Evolutionary conservation across 1,140 invertebrate species (phyloP), one percentile per base, ranked within the genome.

Genomic region (Ephestia elutella): DNA sequence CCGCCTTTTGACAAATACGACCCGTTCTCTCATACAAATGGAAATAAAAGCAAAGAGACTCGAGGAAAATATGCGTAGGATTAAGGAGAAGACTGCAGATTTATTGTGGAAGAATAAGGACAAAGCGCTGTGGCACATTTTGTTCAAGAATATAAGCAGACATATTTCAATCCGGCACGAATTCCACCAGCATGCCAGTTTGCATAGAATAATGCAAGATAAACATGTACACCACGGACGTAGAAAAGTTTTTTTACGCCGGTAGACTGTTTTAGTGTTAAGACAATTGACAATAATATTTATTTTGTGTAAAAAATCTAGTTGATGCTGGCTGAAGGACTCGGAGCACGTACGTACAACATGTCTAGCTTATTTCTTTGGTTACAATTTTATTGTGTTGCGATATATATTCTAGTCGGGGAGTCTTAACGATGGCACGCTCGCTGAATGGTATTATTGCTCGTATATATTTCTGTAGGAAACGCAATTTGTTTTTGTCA

Each of bases 171-270:
- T 89, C 56, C 73, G 89, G 49, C 89, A 90, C 56, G 78, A 90
- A 68, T 89, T 89, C 49, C 89, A 90, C 66, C 82, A 89, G 59
- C 87, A 90, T 68, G 78, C 86, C 8, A 87, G 89, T 60, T 68
- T 90, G 60, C 75, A 73, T 32, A 73, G 89, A 18, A 88, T 87
- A 61, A 78, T 88, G 73, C 66, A 89, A 76, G 79, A 94, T 91
- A 50, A 92, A 92, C 56, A 94, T 93, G 93, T 72, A 84, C 87
- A 55, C 91, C 92, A 56, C 95, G 96, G 5, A 32, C 59, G 63
- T 32, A 70, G 71, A 73, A 75, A 72, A 75, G 54, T 69, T 64
- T 62, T 69, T 21, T 17, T 44, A 15, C 1, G 38, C n/a, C 38
- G 38, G n/a, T 44, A 44, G 38, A 44, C 38, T 15, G 38, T 44